Percentiles rank a stretch among this genome's conserved stretches.
phyloP scores from a whole-genome alignment of 2,797 vertebrate species.

The Pangasius djambal region DNA sequence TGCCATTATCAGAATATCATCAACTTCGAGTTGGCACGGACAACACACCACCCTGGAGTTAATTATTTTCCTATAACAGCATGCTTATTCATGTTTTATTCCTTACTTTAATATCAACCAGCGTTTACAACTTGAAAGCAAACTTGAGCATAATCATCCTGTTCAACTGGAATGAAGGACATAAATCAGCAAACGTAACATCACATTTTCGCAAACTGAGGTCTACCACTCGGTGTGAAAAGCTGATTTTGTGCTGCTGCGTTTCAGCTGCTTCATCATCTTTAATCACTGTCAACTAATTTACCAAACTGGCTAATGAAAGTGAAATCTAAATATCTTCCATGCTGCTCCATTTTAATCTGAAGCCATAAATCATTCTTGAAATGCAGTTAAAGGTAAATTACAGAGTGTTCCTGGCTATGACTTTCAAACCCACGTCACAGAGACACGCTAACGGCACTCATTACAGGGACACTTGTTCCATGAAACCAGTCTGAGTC shows the following conservation, averaged over 20 bases:
- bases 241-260: not conserved
- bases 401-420: constrained; percentile 26
- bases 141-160: not conserved
- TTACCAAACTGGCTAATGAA: not conserved
- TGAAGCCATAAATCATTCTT: constrained; percentile 22
- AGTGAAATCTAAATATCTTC: not conserved
- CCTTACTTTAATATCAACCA: not conserved
- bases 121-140: not conserved
- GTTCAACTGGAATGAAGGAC: too few relatives aligned
- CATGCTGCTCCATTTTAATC: not conserved
- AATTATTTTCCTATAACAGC: not conserved
- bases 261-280: not conserved
- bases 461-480: constrained; percentile 58
- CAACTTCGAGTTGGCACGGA: not conserved
- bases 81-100: not conserved
- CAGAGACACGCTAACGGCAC: constrained; percentile 34
- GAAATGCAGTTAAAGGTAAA: constrained; percentile 43
- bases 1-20: not conserved
- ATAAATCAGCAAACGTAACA: not conserved
- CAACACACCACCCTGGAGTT: not conserved
- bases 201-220: not conserved
- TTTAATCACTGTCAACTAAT: not conserved
- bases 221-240: not conserved
- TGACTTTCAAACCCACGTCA: constrained; percentile 54
- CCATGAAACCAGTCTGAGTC: constrained; percentile 57